phyloP scores from a whole-genome alignment of 23 tunicate genomes.

The Phallusia fumigata region DNA sequence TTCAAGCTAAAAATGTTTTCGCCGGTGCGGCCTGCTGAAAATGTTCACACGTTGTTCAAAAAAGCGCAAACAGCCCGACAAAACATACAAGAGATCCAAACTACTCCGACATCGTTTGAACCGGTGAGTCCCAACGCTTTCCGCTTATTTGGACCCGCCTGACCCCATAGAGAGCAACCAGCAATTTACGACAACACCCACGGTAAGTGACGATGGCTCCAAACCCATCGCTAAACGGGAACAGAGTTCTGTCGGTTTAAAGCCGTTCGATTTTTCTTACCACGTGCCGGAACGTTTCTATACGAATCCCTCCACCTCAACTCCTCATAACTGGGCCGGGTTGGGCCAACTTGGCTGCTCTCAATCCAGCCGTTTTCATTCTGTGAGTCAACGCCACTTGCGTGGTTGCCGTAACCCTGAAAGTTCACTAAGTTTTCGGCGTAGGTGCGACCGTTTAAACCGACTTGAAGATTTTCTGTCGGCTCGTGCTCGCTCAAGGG shows the following conservation, averaged over 20 bases:
- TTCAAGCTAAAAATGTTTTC: too few species aligned
- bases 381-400: not conserved
- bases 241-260: too few species aligned
- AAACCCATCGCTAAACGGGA: too few species aligned
- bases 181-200: not conserved
- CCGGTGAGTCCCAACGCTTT: not conserved
- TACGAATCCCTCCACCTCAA: constrained; percentile 57
- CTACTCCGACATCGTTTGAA: constrained; percentile 6
- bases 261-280: constrained; percentile 26
- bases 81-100: constrained; percentile 1
- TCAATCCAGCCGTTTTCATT: constrained; percentile 21
- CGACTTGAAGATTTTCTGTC: not conserved
- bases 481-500: constrained; percentile 25
- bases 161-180: not conserved
- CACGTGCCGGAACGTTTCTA: constrained; percentile 66
- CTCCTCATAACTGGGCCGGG: constrained; percentile 44
- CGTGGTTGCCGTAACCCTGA: constrained; percentile 32
- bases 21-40: not conserved
- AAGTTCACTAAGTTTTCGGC: constrained; percentile 13
- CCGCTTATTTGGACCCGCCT: not conserved
- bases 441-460: constrained; percentile 19
- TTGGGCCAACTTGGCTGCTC: not conserved
- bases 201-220: too few species aligned
- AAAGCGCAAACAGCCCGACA: not conserved
- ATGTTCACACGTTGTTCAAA: constrained; percentile 4